These are phyloP conservation scores for Chionoecetes opilio DNA, from an alignment of 1,140 invertebrate species.

Conservation along the genomic window DNA sequence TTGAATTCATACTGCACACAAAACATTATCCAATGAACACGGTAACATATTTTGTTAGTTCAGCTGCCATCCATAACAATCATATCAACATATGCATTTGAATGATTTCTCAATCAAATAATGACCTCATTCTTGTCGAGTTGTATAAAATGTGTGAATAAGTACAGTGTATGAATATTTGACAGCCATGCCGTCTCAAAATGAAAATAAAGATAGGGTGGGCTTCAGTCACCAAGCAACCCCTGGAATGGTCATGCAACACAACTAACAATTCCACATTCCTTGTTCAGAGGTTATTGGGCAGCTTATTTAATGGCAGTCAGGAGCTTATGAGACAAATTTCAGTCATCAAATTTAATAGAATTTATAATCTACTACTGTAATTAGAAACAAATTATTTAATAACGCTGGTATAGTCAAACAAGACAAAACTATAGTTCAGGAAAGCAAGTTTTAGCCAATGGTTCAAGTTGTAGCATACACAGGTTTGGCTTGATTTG, in stretches of 20 bases:
- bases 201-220: not conserved
- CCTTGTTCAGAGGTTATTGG: conserved; percentile 64
- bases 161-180: not conserved
- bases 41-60: not conserved
- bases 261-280: conserved; percentile 66
- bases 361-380: not conserved
- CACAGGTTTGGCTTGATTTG: conserved; percentile 53
- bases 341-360: conserved; percentile 11
- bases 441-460: not conserved
- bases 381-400: not conserved
- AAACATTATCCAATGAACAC: not conserved
- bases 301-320: conserved; percentile 61
- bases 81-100: not conserved
- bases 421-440: not conserved
- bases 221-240: conserved; percentile 51
- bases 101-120: not conserved
- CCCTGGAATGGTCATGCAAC: conserved; percentile 59
- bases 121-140: not conserved
- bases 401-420: not conserved
- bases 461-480: conserved; percentile 21
- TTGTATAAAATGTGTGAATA: not conserved
- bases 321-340: conserved; percentile 70
- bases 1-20: not conserved
- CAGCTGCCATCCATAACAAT: not conserved
- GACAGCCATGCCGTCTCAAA: conserved; percentile 13